A percentile compares a stretch with the other conserved stretches of the same genome.
These are phyloP conservation scores for Gavialis gangeticus DNA, from an alignment of 2,113 vertebrate species.

Conservation along the genomic window DNA sequence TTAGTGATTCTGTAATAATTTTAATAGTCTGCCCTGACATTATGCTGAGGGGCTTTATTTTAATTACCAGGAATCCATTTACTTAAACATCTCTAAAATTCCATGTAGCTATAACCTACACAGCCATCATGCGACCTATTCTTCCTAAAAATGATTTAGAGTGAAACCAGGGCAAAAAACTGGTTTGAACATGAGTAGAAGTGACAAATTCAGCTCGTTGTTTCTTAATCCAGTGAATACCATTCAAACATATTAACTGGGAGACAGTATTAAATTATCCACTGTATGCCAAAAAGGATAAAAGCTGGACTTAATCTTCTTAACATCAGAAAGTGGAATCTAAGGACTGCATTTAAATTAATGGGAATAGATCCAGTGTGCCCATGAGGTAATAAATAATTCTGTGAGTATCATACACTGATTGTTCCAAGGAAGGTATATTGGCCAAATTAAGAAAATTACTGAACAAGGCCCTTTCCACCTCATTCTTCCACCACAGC, in stretches of 20 bases:
- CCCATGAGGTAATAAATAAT: background rate
- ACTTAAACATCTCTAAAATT: background rate
- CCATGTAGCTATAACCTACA: background rate
- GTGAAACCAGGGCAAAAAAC: background rate
- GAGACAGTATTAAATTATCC: slow-evolving; percentile 1
- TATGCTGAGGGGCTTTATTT: background rate
- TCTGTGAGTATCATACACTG: background rate
- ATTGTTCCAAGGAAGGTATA: background rate
- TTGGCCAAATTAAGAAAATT: background rate
- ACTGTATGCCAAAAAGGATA: background rate
- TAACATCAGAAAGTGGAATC: background rate
- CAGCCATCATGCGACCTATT: background rate
- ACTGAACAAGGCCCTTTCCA: background rate
- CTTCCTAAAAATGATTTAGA: background rate
- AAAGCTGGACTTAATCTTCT: slow-evolving; percentile 16
- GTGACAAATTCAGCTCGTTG: slow-evolving; percentile 17
- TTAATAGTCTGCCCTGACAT: background rate
- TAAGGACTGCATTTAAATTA: slow-evolving; percentile 6
- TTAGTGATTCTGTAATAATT: background rate
- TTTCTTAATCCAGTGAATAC: background rate
- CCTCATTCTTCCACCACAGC: background rate
- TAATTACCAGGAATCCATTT: slow-evolving; percentile 1
- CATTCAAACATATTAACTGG: background rate
- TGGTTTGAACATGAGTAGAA: background rate
- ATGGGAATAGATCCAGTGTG: background rate